Conservation (phyloP, 2,888 invertebrate genomes). For the Anagyrus pseudococci region DNA sequence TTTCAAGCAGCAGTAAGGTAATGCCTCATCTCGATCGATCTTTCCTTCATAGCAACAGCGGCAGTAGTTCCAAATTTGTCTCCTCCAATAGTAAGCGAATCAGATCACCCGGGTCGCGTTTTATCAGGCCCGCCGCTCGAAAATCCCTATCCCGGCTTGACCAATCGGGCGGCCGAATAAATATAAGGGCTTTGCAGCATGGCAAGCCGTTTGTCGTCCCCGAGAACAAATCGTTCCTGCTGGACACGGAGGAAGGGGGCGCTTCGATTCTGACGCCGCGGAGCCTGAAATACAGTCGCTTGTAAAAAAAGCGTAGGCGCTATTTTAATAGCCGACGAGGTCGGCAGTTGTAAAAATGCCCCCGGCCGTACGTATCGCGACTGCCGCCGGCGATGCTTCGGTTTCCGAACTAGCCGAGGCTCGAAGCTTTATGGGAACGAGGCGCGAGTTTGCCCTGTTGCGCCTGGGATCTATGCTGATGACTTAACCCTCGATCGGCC, state of each 20-base stretch:
- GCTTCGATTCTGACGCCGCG: too few species aligned
- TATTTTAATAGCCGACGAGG: conserved; percentile 9
- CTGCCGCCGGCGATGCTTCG: neutral
- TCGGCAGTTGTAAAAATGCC: conserved; percentile 9
- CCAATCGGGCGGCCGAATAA: conserved; percentile 28
- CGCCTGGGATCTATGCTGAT: neutral
- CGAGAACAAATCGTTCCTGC: conserved; percentile 31
- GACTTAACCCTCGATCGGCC: too few species aligned
- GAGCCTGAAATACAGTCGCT: neutral
- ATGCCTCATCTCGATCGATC: too few species aligned
- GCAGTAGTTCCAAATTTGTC: too few species aligned
- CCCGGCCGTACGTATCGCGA: neutral
- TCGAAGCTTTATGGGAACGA: conserved; percentile 4
- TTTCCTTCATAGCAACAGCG: too few species aligned
- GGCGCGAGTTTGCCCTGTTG: conserved; percentile 6
- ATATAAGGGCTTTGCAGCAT: conserved; percentile 32
- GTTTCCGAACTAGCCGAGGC: neutral
- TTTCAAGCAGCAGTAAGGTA: too few species aligned
- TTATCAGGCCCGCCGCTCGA: too few species aligned
- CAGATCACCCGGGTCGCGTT: too few species aligned
- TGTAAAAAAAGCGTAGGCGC: conserved; percentile 2
- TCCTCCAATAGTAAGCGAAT: too few species aligned
- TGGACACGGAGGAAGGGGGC: neutral
- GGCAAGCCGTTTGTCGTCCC: conserved; percentile 11
- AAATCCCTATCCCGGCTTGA: conserved; percentile 32